Base-by-base conservation (phyloP, 1,140 invertebrate genomes). In the Drosophila hydei region DNA sequence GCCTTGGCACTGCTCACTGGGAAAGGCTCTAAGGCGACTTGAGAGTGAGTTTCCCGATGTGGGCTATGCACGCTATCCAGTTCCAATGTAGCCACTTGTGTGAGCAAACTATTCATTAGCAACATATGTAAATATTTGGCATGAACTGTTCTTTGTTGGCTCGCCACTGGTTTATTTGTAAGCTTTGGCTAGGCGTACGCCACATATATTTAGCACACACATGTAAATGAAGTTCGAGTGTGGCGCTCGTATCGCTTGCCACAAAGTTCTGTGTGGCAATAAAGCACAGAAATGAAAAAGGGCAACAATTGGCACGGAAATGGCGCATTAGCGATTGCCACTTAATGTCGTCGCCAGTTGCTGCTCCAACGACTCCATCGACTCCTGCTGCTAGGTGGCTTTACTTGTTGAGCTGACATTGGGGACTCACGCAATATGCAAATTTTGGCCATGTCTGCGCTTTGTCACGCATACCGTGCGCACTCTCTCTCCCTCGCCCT, bases 311-410 rank as follows among this genome's bases (percentile, higher is more conserved):
- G 62, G 77, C 83, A 81, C 81, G 81, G 81, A 87, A 87, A 88
- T 88, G 78, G 72, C 81, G 70, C 81, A 87, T 87, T 87, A 87
- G 83, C 85, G 78, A 62, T 59, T 69, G 77, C 83, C 81, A 87
- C 83, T 87, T 81, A 79, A 84, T 79, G 62, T 68, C 61, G 67
- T 40, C 64, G 21, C 40, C 47, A 60, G 58, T 21, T 54, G 38
- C 25, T 27, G 54, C 14, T 23, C 16, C 38, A 6, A 14, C 38
- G 3, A n/a, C 38, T 14, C 38, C n/a, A 14, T 8, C n/a, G 6
- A 43, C 9, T 6, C 8, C 7, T 8, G 52, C 1, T 6, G 21
- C 27, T 2, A 14, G 48, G 7, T 9, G 2, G 25, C 50, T 33
- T 48, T 30, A 85, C 80, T 87, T 85, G 80, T 85, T 83, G 79